Percentiles rank a stretch among this genome's conserved stretches.
Evolutionary conservation across 2,888 invertebrate genomes (phyloP).

Genomic region (Tenthredo amoena): DNA sequence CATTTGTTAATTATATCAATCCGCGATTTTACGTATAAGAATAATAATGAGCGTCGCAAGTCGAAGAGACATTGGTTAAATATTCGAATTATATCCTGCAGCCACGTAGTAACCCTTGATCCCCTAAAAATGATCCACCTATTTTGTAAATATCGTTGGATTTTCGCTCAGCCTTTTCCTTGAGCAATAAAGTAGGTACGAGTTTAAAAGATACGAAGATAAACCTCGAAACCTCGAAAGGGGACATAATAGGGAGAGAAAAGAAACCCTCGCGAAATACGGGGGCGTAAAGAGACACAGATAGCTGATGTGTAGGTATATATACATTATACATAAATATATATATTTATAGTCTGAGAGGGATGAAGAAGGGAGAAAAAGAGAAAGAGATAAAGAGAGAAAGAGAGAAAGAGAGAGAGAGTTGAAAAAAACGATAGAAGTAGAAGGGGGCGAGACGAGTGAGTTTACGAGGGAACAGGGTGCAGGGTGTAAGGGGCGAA

Average conservation of each 20-base stretch:
- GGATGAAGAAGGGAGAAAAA: not conserved
- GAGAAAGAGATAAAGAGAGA: not conserved
- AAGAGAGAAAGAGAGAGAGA: not conserved
- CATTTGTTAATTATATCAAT: not conserved
- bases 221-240: not conserved
- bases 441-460: constrained; percentile 47
- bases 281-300: not conserved
- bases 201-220: not conserved
- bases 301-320: not conserved
- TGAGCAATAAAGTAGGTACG: not conserved
- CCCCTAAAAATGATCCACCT: not conserved
- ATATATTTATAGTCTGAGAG: constrained; percentile 6
- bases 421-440: constrained; percentile 50
- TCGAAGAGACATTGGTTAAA: not conserved
- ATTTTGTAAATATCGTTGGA: not conserved
- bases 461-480: constrained; percentile 52
- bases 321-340: not conserved
- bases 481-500: constrained; percentile 60
- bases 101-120: not conserved
- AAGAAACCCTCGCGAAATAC: not conserved
- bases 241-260: not conserved
- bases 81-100: not conserved
- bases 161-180: not conserved
- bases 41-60: not conserved
- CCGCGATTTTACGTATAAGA: not conserved